Base-by-base conservation (phyloP, 1,140 invertebrate genomes). In the Helicoverpa armigera region DNA sequence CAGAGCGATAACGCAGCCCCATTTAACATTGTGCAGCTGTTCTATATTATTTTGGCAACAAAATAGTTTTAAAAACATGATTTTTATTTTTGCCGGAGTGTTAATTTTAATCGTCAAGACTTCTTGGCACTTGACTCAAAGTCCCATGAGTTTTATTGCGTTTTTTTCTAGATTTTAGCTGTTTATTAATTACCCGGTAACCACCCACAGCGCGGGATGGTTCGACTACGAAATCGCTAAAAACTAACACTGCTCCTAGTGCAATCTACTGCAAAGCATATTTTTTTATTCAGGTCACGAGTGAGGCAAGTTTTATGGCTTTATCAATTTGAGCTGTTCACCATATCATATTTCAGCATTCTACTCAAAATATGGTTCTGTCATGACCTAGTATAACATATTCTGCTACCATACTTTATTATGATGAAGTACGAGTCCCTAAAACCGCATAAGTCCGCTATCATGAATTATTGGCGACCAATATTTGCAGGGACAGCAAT, bases 51-150 rank as follows among this genome's bases (percentile, higher is more conserved):
- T 93, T 93, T 94, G 91, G 89, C 89, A 93, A 88, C 84, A 88
- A 87, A 89, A 92, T 86, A 86, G 81, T 90, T 90, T 92, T 82
- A 86, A 89, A 90, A 92, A 90, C 82, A 87, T 82, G 80, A 84
- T 86, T 92, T 92, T 92, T 91, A 92, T 93, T 90, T 92, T 88
- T 76, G 82, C 86, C 83, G 73, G 67, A 60, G 82, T 88, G 90
- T 93, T 92, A 92, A 92, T 91, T 93, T 92, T 92, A 91, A 93
- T 94, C 91, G 88, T 89, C 89, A 88, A 85, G 85, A 91, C 87
- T 81, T 93, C 89, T 94, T 94, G 91, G 92, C 93, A 94, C 89
- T 90, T 92, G 90, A 88, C 87, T 92, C 92, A 92, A 92, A 92
- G 90, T 83, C 61, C 85, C 85, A 88, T 85, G 86, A 83, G 80